Conservation (phyloP, 64 coral and sea anemone genomes). For the Anthopleura sola region DNA sequence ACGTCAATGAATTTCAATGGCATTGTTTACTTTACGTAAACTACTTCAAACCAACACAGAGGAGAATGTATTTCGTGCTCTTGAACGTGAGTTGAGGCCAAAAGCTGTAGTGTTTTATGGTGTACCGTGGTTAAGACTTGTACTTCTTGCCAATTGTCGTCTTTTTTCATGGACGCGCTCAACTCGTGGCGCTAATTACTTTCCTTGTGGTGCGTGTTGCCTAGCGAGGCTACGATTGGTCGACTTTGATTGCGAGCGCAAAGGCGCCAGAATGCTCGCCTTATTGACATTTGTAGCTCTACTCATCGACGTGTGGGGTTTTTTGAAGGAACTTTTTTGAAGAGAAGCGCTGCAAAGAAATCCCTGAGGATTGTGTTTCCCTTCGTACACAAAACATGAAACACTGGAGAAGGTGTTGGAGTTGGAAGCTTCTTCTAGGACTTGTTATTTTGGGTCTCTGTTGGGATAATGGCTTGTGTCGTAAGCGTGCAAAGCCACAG, state of each 20-base stretch:
- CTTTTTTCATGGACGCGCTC: constrained; percentile 15
- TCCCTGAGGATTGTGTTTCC: constrained; percentile 4
- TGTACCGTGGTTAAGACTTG: constrained; percentile 5
- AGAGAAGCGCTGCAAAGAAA: constrained; percentile 22
- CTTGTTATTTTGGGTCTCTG: constrained; percentile 17
- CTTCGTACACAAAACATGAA: constrained; percentile 21
- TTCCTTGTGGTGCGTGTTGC: constrained; percentile 28
- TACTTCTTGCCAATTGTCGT: neutral
- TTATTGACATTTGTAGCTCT: constrained; percentile 69
- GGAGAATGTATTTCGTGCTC: constrained; percentile 18
- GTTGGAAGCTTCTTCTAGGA: constrained; percentile 12
- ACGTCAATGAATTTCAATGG: constrained; percentile 24
- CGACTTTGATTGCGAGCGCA: constrained; percentile 51
- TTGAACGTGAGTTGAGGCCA: constrained; percentile 31
- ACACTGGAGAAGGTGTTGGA: constrained; percentile 13
- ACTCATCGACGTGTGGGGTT: constrained; percentile 36
- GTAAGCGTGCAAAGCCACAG: constrained; percentile 33
- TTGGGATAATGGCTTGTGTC: constrained; percentile 48
- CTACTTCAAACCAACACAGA: constrained; percentile 27
- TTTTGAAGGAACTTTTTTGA: constrained; percentile 28
- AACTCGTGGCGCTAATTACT: constrained; percentile 32
- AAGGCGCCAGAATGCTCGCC: constrained; percentile 48
- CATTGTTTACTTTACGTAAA: constrained; percentile 21
- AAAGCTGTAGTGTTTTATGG: neutral
- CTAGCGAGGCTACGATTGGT: constrained; percentile 58